Evolutionary conservation across 2,888 invertebrate species (phyloP).

Genomic region (Dione vanillae): DNA sequence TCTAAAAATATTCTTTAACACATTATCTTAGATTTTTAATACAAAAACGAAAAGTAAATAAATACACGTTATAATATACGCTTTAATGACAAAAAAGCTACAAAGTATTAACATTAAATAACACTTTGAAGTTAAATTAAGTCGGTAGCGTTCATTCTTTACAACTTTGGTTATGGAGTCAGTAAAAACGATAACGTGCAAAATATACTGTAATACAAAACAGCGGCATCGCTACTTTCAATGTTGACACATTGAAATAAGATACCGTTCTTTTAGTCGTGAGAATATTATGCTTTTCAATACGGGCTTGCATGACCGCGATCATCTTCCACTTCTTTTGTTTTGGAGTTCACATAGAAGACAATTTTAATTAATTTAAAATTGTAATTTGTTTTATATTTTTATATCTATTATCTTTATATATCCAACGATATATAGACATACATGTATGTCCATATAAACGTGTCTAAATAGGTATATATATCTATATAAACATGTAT

Average conservation of each 20-base stretch:
- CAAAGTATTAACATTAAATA: background rate
- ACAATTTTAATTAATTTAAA: constrained; percentile 36
- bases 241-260: constrained; percentile 55
- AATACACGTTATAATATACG: too few species aligned
- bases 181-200: constrained; percentile 52
- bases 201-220: constrained; percentile 59
- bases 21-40: too few species aligned
- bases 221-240: constrained; percentile 52
- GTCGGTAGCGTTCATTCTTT: background rate
- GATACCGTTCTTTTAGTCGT: constrained; percentile 54
- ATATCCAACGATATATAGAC: too few species aligned
- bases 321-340: constrained; percentile 47
- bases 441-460: too few species aligned
- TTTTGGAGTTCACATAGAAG: constrained; percentile 41
- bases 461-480: too few species aligned
- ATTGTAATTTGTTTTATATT: constrained; percentile 9
- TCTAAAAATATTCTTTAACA: too few species aligned
- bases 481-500: too few species aligned
- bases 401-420: background rate
- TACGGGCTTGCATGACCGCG: constrained; percentile 46
- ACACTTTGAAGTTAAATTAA: background rate
- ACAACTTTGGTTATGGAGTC: constrained; percentile 1
- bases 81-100: too few species aligned
- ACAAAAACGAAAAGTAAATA: too few species aligned
- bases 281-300: constrained; percentile 54